A percentile compares a stretch with the other conserved stretches of the same genome.
These are phyloP conservation scores for Acrocyrtus sp. DNA, from an alignment of 2,888 invertebrate genomes.

Conservation along the genomic window DNA sequence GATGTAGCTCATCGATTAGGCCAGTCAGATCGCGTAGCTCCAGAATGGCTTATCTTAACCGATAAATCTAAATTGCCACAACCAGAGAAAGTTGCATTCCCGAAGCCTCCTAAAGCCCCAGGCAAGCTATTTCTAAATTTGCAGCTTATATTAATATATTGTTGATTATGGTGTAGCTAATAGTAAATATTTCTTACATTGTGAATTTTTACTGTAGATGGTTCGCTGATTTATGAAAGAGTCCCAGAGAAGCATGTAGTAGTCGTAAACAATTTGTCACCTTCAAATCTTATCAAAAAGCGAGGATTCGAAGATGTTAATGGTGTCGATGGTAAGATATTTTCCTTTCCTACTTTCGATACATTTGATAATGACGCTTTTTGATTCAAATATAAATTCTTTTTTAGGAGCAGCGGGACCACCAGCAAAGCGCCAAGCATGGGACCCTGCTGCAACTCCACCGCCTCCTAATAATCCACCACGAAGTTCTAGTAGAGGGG, in stretches of 20 bases:
- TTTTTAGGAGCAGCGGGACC: conserved; percentile 67
- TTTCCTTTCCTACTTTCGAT: neutral
- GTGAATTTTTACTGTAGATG: no score
- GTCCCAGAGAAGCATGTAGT: conserved; percentile 81
- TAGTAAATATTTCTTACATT: conserved; percentile 42
- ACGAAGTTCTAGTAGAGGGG: conserved; percentile 62
- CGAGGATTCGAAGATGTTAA: conserved; percentile 90
- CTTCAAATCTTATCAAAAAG: conserved; percentile 76
- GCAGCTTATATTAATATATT: no score
- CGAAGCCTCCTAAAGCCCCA: conserved; percentile 89
- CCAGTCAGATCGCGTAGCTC: conserved; percentile 69
- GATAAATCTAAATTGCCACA: conserved; percentile 81
- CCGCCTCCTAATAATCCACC: conserved; percentile 55
- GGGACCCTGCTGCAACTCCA: conserved; percentile 59
- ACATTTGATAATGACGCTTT: neutral
- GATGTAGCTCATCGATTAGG: conserved; percentile 71
- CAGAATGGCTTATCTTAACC: conserved; percentile 80
- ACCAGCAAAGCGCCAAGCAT: conserved; percentile 78
- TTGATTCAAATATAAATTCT: conserved; percentile 2
- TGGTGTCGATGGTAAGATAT: conserved; percentile 82
- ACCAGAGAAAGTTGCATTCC: conserved; percentile 85
- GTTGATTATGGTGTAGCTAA: neutral
- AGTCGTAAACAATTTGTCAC: conserved; percentile 67
- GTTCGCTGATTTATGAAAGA: conserved; percentile 87
- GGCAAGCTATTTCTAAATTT: no score